A percentile compares a stretch with the other conserved stretches of the same genome.
Conservation (phyloP, 2,797 vertebrate species). For the Periparus ater region DNA sequence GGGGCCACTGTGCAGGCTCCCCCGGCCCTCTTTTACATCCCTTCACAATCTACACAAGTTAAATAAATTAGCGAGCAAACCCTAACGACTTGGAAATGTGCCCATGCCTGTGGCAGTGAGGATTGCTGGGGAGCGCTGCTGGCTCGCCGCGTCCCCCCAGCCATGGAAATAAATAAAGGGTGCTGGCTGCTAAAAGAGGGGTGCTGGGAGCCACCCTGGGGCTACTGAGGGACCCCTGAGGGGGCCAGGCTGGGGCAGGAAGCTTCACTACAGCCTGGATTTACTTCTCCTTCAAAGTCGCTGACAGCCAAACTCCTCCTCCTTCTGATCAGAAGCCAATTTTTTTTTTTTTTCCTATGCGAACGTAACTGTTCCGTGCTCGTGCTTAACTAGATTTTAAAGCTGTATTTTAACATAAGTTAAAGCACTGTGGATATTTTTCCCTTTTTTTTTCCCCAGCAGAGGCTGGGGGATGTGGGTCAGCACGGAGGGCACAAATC, state of each 20-base stretch:
- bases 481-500: background rate
- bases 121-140: background rate
- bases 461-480: background rate
- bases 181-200: background rate
- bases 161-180: background rate
- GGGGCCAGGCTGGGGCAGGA: background rate
- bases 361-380: background rate
- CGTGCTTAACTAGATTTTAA: background rate
- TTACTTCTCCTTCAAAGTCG: background rate
- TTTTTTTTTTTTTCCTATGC: background rate
- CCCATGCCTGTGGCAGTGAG: background rate
- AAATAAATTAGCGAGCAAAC: background rate
- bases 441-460: background rate
- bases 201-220: background rate
- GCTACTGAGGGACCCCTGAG: background rate
- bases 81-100: background rate
- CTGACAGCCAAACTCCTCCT: background rate
- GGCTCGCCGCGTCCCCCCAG: background rate
- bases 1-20: background rate
- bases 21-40: accelerated
- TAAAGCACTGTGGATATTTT: background rate
- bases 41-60: background rate
- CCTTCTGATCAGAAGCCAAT: background rate
- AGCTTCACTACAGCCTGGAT: accelerated
- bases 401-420: background rate